phyloP scores from a whole-genome alignment of 2,888 invertebrate species.

The Dusona sp. region DNA sequence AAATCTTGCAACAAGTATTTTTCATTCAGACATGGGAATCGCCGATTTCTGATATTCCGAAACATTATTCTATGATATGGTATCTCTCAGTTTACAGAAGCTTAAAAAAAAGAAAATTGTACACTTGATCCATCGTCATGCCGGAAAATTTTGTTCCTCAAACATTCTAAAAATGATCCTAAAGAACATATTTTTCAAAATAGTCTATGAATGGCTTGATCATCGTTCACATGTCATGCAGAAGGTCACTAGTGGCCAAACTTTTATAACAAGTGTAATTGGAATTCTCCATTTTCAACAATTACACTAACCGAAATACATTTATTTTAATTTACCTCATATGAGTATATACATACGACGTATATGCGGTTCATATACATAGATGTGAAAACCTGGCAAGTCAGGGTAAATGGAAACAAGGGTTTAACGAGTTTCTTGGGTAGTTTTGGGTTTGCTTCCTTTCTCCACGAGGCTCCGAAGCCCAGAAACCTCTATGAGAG shows the following conservation, averaged over 20 bases:
- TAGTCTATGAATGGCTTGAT: background rate
- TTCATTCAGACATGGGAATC: background rate
- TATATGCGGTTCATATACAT: background rate
- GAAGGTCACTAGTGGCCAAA: background rate
- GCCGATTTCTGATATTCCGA: background rate
- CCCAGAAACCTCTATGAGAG: slow-evolving; percentile 49
- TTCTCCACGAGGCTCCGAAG: slow-evolving; percentile 29
- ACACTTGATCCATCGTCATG: background rate
- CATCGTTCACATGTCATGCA: background rate
- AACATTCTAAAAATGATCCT: background rate
- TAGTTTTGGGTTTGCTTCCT: slow-evolving; percentile 48
- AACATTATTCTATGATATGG: background rate
- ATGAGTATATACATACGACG: background rate
- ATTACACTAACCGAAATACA: background rate
- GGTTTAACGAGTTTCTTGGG: slow-evolving; percentile 59
- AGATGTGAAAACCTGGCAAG: slow-evolving; percentile 31
- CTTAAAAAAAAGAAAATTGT: background rate
- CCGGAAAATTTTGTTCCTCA: background rate
- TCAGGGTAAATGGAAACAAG: slow-evolving; percentile 48
- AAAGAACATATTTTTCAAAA: background rate
- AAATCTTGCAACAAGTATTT: background rate
- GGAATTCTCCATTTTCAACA: background rate
- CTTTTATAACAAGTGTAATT: background rate
- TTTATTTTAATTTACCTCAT: background rate
- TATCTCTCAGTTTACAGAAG: background rate